These are phyloP conservation scores for Psettodes erumei DNA, from an alignment of 2,113 vertebrate species.

Conservation along the genomic window DNA sequence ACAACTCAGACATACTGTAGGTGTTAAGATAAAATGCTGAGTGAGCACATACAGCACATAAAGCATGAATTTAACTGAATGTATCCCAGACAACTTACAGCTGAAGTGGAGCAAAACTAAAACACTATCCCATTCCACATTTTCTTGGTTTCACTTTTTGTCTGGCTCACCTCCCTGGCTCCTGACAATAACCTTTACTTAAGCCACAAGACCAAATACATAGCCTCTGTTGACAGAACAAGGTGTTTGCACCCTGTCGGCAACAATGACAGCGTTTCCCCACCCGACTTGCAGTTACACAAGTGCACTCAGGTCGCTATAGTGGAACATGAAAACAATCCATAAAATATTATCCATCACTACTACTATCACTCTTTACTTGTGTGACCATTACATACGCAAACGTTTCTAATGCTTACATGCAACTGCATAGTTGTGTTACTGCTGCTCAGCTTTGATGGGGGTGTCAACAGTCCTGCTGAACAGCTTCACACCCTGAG, in stretches of 20 bases:
- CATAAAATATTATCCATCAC: not conserved
- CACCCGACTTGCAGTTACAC: conserved; percentile 1
- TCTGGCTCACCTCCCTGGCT: not conserved
- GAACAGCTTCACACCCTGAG: conserved; percentile 24
- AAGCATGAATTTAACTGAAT: not conserved
- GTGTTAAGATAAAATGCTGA: not conserved
- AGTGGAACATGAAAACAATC: not conserved
- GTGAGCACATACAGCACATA: not conserved
- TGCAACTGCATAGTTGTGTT: not conserved
- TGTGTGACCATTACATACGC: not conserved
- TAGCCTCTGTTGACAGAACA: not conserved
- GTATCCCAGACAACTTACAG: not conserved
- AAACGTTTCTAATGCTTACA: not conserved
- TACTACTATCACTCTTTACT: not conserved
- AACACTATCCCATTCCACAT: not conserved
- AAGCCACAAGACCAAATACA: not conserved
- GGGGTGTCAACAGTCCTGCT: conserved; percentile 30
- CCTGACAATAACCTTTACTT: not conserved
- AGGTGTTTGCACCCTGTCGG: conserved; percentile 17
- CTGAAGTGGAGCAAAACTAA: not conserved
- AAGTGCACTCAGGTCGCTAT: not conserved
- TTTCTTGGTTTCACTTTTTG: conserved; percentile 30
- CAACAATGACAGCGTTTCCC: not conserved
- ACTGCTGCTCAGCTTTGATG: conserved; percentile 17
- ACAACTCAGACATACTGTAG: not conserved